Percentiles rank a stretch among this genome's conserved stretches.
Evolutionary conservation across 1,140 invertebrate species (phyloP).

Genomic region (Coelopa frigida): DNA sequence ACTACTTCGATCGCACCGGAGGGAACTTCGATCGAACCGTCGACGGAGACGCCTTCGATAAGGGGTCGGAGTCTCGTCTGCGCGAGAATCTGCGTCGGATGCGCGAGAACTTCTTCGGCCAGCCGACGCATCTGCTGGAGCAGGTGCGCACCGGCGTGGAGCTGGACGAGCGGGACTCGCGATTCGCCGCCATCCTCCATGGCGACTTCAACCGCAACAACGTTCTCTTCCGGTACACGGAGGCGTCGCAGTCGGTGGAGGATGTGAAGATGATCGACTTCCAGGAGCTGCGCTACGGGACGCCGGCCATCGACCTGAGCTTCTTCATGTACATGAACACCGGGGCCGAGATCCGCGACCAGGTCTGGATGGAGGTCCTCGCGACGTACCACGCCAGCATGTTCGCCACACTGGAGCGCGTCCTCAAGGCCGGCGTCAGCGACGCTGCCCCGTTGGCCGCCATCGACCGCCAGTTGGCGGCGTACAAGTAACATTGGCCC

Average conservation of each 20-base stretch:
- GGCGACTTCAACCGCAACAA: conserved; percentile 43
- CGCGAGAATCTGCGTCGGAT: conserved; percentile 13
- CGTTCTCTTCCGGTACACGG: conserved; percentile 31
- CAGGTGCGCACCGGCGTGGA: conserved; percentile 18
- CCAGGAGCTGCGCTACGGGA: conserved; percentile 33
- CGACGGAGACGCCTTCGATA: conserved; percentile 8
- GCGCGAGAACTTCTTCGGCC: conserved; percentile 19
- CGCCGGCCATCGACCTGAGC: conserved; percentile 30
- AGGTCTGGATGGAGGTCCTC: conserved; percentile 14
- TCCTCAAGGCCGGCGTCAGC: neutral
- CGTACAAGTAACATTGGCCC: neutral
- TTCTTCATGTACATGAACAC: conserved; percentile 42
- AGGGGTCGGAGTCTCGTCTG: conserved; percentile 11
- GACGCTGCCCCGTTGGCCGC: neutral
- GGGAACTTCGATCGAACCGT: neutral
- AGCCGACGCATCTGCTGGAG: conserved; percentile 27
- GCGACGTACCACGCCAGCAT: conserved; percentile 13
- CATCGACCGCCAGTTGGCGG: neutral
- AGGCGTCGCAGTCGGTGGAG: conserved; percentile 12
- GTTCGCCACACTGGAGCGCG: conserved; percentile 5
- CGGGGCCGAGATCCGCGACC: conserved; percentile 10
- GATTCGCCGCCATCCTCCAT: conserved; percentile 34
- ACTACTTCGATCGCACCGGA: conserved; percentile 26
- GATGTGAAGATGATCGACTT: conserved; percentile 38
- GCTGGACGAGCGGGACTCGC: conserved; percentile 15